Evolutionary conservation across 2,797 vertebrate species (phyloP), one percentile per base, ranked within the genome.

Genomic region (Avahi laniger): DNA sequence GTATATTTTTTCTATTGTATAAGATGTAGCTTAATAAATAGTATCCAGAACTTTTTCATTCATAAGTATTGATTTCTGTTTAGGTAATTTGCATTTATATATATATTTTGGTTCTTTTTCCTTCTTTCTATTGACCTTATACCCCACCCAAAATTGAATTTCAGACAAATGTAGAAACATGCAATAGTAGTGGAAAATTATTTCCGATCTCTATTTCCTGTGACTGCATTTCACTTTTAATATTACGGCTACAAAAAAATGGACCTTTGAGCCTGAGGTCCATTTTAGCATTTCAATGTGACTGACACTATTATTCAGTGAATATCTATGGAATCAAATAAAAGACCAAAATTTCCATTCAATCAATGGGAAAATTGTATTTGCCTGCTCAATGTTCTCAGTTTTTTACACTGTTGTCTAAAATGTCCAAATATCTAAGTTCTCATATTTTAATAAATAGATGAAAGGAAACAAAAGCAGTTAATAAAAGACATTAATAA

Each of bases 211-310:
- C 73, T 50, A 82, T 89, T 95, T 97, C 82, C 79, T 97, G 41
- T 86, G 61, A 89, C 46, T 95, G 18, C 18, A 43, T 97, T 96
- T 95, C 78, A 90, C 72, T 96, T 97, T 94, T 95, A 93, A 91
- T 96, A 97, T 26, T n/a, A 2, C 30, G 81, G 54, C n/a, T 72
- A 94, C 52, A 92, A 88, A 93, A 93, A 91, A 93, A 46, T 73
- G 46, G 88, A 87, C 82, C 75, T 91, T 73, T 86, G 78, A 96
- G 84, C n/a, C 72, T 46, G 52, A 67, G 57, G 54, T 88, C 28
- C 26, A 57, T 85, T 93, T 93, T 85, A 84, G 59, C 78, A 97
- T 96, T 97, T 96, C 63, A 78, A 1, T 94, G 69, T 65, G 26
- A 91, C 46, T 91, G 89, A 91, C 33, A 67, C 54, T 91, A 83